phyloP scores from a whole-genome alignment of 2,888 invertebrate species.

The Amaurobius ferox region DNA sequence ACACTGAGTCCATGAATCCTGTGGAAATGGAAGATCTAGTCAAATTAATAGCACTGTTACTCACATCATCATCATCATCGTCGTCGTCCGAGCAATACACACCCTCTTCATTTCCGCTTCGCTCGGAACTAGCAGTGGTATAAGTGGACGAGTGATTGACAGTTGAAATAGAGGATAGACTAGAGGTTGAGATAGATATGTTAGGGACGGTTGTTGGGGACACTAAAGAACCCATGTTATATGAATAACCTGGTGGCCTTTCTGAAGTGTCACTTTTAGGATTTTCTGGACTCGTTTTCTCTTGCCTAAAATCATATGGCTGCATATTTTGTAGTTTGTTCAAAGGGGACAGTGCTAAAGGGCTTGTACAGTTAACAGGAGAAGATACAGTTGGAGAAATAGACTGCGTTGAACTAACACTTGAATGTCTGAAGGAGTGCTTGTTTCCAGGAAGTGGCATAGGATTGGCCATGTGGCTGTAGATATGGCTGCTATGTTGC shows the following conservation, averaged over 20 bases:
- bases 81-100: constrained; percentile 59
- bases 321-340: constrained; percentile 96
- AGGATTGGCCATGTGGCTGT: constrained; percentile 30
- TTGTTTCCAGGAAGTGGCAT: constrained; percentile 20
- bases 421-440: constrained; percentile 56
- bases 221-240: constrained; percentile 50
- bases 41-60: constrained; percentile 82
- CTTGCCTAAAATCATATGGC: constrained; percentile 92
- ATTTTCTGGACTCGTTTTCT: constrained; percentile 62
- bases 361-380: constrained; percentile 77
- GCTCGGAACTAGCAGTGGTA: constrained; percentile 70
- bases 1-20: constrained; percentile 73
- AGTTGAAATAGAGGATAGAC: constrained; percentile 73
- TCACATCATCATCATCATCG: constrained; percentile 53
- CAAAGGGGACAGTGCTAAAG: constrained; percentile 85
- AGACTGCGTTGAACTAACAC: constrained; percentile 66
- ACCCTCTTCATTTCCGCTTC: constrained; percentile 50
- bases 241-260: constrained; percentile 10
- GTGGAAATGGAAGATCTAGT: constrained; percentile 78
- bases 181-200: constrained; percentile 74
- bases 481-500: constrained; percentile 58
- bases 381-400: constrained; percentile 61
- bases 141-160: constrained; percentile 64
- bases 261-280: constrained; percentile 35
- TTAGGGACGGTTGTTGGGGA: constrained; percentile 74